Percentiles rank a stretch among this genome's conserved stretches.
phyloP scores from a whole-genome alignment of 2,113 vertebrate species.

The Alligator sinensis region DNA sequence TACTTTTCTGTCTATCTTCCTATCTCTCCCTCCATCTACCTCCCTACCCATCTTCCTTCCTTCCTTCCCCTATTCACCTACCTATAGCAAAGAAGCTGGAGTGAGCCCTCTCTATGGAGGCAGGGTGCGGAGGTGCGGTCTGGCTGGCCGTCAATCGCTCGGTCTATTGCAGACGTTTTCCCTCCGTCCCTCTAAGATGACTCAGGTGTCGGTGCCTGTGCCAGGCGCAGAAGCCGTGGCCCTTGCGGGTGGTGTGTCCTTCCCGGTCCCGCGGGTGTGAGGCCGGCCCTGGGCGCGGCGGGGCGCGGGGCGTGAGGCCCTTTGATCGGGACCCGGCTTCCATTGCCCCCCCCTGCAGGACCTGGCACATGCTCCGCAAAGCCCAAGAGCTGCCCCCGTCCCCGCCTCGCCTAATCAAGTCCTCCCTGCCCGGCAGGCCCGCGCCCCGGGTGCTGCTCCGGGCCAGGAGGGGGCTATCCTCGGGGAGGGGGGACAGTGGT shows the following conservation, averaged over 20 bases:
- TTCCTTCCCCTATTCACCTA: background rate
- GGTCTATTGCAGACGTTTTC: too few relatives aligned
- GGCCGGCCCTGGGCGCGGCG: too few relatives aligned
- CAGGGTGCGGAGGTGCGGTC: too few relatives aligned
- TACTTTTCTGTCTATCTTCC: background rate
- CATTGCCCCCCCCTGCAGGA: conserved; percentile 61
- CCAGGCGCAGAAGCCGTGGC: too few relatives aligned
- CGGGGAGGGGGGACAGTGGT: background rate
- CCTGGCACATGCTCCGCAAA: conserved; percentile 61
- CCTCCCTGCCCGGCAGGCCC: background rate
- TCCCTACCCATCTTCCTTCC: background rate
- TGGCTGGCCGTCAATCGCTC: too few relatives aligned
- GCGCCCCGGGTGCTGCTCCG: fast-evolving
- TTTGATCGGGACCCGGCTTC: conserved; percentile 70
- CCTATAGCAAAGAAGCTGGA: too few relatives aligned
- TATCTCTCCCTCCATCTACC: background rate
- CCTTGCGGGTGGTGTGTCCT: too few relatives aligned
- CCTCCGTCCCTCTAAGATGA: too few relatives aligned
- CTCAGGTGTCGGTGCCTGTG: too few relatives aligned
- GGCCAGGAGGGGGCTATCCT: background rate
- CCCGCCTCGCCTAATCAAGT: too few relatives aligned
- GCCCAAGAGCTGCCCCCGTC: background rate
- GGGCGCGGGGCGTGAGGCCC: background rate
- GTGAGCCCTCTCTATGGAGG: too few relatives aligned
- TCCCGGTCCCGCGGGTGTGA: too few relatives aligned